Conservation (phyloP, 2,113 vertebrate species). For the Hystrix brachyura region DNA sequence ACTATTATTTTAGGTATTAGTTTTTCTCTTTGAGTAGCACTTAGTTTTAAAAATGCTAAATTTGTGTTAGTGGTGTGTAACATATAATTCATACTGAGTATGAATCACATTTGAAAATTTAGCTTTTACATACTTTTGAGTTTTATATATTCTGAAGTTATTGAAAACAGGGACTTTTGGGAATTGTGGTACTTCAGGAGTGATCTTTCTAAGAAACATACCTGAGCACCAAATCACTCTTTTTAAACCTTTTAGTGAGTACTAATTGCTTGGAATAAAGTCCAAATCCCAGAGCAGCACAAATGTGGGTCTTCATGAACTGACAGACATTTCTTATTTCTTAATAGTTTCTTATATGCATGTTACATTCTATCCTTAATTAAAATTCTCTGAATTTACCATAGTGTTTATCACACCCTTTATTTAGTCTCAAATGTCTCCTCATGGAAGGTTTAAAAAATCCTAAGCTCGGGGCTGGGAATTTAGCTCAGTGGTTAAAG, state of each 20-base stretch:
- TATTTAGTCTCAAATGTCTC: constrained; percentile 33
- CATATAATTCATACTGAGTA: background rate
- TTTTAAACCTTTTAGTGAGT: background rate
- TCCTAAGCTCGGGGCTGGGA: too few species aligned
- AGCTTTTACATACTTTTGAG: background rate
- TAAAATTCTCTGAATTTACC: constrained; percentile 2
- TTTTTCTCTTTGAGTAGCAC: constrained; percentile 6
- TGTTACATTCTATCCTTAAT: background rate
- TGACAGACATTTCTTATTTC: constrained; percentile 34
- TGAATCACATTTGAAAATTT: background rate
- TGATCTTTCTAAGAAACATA: constrained; percentile 10
- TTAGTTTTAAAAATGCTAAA: constrained; percentile 47
- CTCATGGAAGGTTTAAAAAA: constrained; percentile 13
- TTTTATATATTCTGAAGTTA: background rate
- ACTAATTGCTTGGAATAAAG: background rate
- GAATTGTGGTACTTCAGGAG: background rate
- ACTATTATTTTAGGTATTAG: background rate
- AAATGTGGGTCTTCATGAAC: background rate
- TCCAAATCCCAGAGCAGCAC: background rate
- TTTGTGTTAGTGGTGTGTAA: background rate
- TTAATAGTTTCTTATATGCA: background rate
- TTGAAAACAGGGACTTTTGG: constrained; percentile 4
- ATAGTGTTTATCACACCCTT: background rate
- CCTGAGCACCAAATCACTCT: background rate
- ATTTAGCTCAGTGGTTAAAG: too few species aligned